phyloP scores from a whole-genome alignment of 2,113 vertebrate genomes.

The Spea multiplicata region DNA sequence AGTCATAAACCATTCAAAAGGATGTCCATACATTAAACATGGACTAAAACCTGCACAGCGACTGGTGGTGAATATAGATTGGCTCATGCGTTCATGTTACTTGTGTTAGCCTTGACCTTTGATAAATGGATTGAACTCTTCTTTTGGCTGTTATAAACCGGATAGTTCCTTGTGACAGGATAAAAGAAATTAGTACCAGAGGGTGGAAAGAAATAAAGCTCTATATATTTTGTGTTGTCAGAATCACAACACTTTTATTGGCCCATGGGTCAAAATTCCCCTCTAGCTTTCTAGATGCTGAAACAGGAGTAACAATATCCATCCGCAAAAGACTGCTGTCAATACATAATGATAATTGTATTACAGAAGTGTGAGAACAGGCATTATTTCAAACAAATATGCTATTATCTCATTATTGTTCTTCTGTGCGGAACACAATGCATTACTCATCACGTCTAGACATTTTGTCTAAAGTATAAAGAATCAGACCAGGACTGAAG shows the following conservation, averaged over 20 bases:
- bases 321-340: slow-evolving; percentile 42
- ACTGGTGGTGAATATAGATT: no score
- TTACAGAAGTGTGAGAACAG: slow-evolving; percentile 45
- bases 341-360: slow-evolving; percentile 48
- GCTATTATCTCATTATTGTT: slow-evolving; percentile 42
- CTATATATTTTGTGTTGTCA: slow-evolving; percentile 47
- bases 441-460: slow-evolving; percentile 44
- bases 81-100: not conserved
- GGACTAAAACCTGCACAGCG: no score
- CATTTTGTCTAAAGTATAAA: slow-evolving; percentile 37
- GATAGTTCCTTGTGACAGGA: slow-evolving; percentile 28
- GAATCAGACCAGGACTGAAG: slow-evolving; percentile 11
- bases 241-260: slow-evolving; percentile 41
- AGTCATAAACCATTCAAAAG: not conserved
- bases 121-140: slow-evolving; percentile 36
- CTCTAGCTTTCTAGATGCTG: slow-evolving; percentile 44
- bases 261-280: slow-evolving; percentile 43
- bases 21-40: not conserved
- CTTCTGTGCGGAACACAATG: slow-evolving; percentile 23
- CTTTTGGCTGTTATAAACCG: slow-evolving; percentile 21
- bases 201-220: slow-evolving; percentile 42
- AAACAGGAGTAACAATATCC: slow-evolving; percentile 41
- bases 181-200: slow-evolving; percentile 43
- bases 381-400: slow-evolving; percentile 38
- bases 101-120: slow-evolving; percentile 34